phyloP scores from a whole-genome alignment of 2,113 vertebrate species.

The Siniperca chuatsi region DNA sequence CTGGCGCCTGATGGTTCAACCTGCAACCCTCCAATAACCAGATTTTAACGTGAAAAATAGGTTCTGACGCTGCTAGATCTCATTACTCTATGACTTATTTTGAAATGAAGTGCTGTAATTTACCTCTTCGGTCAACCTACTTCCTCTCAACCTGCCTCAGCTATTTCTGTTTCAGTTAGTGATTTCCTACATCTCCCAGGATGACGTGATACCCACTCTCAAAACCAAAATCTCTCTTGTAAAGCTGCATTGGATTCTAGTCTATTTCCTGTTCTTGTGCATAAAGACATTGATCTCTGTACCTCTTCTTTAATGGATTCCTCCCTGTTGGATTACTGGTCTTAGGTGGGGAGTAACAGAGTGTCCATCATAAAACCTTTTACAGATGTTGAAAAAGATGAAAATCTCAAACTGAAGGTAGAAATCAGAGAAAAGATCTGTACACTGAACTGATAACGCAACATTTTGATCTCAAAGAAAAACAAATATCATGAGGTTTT shows the following conservation, averaged over 20 bases:
- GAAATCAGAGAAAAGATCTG: neutral
- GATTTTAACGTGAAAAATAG: neutral
- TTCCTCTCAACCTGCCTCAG: neutral
- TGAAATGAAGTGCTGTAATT: neutral
- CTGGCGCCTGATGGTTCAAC: conserved; percentile 45
- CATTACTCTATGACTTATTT: neutral
- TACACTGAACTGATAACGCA: neutral
- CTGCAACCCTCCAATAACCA: conserved; percentile 14
- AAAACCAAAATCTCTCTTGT: neutral
- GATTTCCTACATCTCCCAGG: neutral
- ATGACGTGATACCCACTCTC: neutral
- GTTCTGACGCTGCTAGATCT: neutral
- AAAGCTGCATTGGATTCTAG: neutral
- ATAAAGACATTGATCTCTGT: neutral
- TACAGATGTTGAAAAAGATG: neutral
- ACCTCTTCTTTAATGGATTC: neutral
- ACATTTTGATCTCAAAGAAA: no score
- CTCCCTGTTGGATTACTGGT: neutral
- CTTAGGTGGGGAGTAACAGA: neutral
- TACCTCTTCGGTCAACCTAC: neutral
- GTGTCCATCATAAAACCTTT: neutral
- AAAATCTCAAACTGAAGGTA: neutral
- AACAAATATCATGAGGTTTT: no score
- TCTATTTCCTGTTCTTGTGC: conserved; percentile 1
- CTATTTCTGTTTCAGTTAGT: neutral